phyloP scores from a whole-genome alignment of 2,797 vertebrate species.

The Chelidonichthys spinosus region DNA sequence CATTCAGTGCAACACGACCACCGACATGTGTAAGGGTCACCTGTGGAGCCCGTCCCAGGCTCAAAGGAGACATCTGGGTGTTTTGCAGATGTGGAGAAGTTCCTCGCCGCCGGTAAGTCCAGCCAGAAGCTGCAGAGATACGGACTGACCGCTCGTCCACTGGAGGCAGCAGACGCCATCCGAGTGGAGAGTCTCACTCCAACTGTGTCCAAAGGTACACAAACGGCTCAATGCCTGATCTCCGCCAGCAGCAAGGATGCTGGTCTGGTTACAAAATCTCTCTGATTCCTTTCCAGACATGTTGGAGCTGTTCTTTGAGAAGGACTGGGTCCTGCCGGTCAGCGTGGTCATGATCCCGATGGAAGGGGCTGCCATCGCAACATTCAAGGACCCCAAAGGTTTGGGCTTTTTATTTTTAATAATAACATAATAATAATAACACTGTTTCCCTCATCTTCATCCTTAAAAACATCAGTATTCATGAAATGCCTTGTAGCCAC shows the following conservation, averaged over 20 bases:
- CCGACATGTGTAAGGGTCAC: background rate
- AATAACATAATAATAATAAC: too few relatives aligned
- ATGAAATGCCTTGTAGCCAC: background rate
- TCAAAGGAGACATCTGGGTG: background rate
- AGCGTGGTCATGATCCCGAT: conserved; percentile 71
- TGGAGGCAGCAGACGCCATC: conserved; percentile 81
- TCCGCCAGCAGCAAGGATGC: background rate
- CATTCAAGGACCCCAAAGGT: conserved; percentile 85
- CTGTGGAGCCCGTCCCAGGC: background rate
- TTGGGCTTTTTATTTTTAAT: background rate
- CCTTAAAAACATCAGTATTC: too few relatives aligned
- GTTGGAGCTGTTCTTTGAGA: conserved; percentile 88
- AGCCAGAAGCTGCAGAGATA: conserved; percentile 66
- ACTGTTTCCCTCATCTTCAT: too few relatives aligned
- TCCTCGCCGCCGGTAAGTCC: conserved; percentile 67
- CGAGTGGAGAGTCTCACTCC: conserved; percentile 84
- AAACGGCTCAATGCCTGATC: background rate
- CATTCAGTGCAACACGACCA: too few relatives aligned
- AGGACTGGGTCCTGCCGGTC: conserved; percentile 64
- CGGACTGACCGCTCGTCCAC: conserved; percentile 67
- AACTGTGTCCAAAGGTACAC: conserved; percentile 50
- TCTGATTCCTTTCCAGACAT: conserved; percentile 53
- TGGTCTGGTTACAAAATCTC: background rate
- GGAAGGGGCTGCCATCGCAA: conserved; percentile 86
- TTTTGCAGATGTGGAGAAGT: conserved; percentile 70